Evolutionary conservation across 2,888 invertebrate species (phyloP).

Genomic region (Drosophila phalerata): DNA sequence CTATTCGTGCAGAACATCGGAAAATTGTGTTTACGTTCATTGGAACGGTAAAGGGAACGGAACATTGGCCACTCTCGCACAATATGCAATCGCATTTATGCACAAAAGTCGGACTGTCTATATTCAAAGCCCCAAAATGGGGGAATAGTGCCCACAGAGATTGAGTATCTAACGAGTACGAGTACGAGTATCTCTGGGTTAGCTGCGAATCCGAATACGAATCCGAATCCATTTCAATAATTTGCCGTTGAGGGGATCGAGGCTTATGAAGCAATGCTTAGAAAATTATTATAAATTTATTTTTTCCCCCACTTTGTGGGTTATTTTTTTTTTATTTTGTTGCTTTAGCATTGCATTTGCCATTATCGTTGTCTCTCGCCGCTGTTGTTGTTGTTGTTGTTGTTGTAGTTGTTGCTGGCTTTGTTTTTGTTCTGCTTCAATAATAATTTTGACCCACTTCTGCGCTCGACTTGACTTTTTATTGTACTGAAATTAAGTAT

Average conservation of each 20-base stretch:
- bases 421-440: slow-evolving; percentile 82
- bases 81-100: slow-evolving; percentile 35
- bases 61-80: slow-evolving; percentile 43
- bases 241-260: slow-evolving; percentile 71
- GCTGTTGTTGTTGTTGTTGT: slow-evolving; percentile 29
- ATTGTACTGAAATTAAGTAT: slow-evolving; percentile 80
- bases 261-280: slow-evolving; percentile 65
- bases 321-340: neutral
- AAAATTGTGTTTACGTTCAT: slow-evolving; percentile 75
- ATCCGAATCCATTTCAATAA: slow-evolving; percentile 75
- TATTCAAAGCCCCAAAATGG: neutral
- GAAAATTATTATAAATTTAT: slow-evolving; percentile 77
- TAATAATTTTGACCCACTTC: slow-evolving; percentile 81
- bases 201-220: slow-evolving; percentile 41
- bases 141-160: neutral
- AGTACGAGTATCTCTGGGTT: slow-evolving; percentile 25
- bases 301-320: slow-evolving; percentile 23
- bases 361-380: slow-evolving; percentile 53
- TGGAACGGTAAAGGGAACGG: slow-evolving; percentile 66
- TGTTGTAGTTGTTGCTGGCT: slow-evolving; percentile 56
- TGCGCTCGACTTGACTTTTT: slow-evolving; percentile 79
- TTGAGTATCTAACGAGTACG: no score
- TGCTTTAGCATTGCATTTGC: slow-evolving; percentile 55
- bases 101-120: slow-evolving; percentile 3
- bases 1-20: slow-evolving; percentile 80